Conservation (phyloP, 2,888 invertebrate species). For the Mechanitis messenoides region DNA sequence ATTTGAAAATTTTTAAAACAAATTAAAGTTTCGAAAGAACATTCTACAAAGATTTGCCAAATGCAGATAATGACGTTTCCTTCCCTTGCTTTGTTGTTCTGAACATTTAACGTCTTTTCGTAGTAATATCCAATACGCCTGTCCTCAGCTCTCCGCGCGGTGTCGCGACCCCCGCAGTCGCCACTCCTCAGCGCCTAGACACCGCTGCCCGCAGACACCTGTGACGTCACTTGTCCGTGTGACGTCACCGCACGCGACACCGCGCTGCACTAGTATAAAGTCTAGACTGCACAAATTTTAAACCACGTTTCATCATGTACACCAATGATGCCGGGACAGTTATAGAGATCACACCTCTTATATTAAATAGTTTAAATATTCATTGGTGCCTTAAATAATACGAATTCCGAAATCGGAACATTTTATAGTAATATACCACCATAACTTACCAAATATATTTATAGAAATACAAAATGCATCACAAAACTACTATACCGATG, state of each 20-base stretch:
- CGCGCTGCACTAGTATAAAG: constrained; percentile 34
- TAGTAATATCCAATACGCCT: neutral
- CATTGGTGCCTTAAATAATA: constrained; percentile 7
- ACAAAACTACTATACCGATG: neutral
- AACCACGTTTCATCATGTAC: too few species aligned
- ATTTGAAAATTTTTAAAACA: too few species aligned
- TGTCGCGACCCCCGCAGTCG: constrained; percentile 39
- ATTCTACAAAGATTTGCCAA: too few species aligned
- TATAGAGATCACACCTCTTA: too few species aligned
- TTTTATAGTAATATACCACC: neutral
- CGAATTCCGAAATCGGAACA: neutral
- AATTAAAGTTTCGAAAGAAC: too few species aligned
- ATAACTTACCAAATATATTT: neutral
- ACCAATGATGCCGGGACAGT: too few species aligned
- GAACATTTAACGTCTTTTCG: too few species aligned
- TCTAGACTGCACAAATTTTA: too few species aligned
- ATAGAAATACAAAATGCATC: neutral
- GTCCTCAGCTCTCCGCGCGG: constrained; percentile 17
- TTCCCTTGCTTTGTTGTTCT: too few species aligned
- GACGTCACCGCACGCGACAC: constrained; percentile 42
- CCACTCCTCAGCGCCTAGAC: constrained; percentile 41
- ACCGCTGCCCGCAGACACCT: constrained; percentile 50
- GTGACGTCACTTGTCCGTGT: too few species aligned
- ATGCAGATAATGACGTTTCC: too few species aligned
- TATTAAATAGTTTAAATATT: constrained; percentile 3